Percentiles rank a stretch among this genome's conserved stretches.
Conservation (phyloP, 2,888 invertebrate species). For the Tipula helvola region DNA sequence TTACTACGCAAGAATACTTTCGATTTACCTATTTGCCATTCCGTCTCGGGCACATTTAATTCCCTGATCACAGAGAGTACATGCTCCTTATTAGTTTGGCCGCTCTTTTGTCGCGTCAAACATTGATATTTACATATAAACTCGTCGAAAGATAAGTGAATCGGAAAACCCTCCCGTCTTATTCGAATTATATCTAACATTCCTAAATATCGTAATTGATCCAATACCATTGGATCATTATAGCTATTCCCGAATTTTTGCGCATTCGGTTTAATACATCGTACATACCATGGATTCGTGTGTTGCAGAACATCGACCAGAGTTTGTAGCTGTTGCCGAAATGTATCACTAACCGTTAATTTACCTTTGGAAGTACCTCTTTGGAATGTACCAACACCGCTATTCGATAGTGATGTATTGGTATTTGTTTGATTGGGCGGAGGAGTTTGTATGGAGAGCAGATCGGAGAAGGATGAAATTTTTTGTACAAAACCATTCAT, state of each 20-base stretch:
- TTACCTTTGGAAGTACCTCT: slow-evolving; percentile 80
- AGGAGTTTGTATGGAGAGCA: slow-evolving; percentile 26
- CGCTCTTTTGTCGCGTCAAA: slow-evolving; percentile 34
- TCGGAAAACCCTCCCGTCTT: slow-evolving; percentile 78
- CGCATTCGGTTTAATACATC: slow-evolving; percentile 86
- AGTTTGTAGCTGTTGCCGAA: slow-evolving; percentile 75
- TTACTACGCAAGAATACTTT: slow-evolving; percentile 72
- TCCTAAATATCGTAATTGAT: slow-evolving; percentile 79
- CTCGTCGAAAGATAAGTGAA: slow-evolving; percentile 65
- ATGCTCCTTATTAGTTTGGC: slow-evolving; percentile 23
- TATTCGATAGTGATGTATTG: slow-evolving; percentile 11
- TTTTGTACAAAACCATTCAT: slow-evolving; percentile 73
- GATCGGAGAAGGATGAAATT: slow-evolving; percentile 53
- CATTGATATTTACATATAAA: slow-evolving; percentile 70
- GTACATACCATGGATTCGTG: slow-evolving; percentile 85
- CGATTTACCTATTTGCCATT: slow-evolving; percentile 81
- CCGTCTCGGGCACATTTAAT: slow-evolving; percentile 54
- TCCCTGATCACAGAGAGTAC: slow-evolving; percentile 41
- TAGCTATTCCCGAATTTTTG: slow-evolving; percentile 69
- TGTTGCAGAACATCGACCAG: slow-evolving; percentile 80
- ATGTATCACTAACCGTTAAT: slow-evolving; percentile 81
- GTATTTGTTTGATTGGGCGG: slow-evolving; percentile 33
- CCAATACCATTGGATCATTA: slow-evolving; percentile 66
- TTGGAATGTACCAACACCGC: slow-evolving; percentile 42
- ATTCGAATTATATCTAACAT: slow-evolving; percentile 90